phyloP scores from a whole-genome alignment of 2,797 vertebrate genomes.

The Eulemur rubriventer region DNA sequence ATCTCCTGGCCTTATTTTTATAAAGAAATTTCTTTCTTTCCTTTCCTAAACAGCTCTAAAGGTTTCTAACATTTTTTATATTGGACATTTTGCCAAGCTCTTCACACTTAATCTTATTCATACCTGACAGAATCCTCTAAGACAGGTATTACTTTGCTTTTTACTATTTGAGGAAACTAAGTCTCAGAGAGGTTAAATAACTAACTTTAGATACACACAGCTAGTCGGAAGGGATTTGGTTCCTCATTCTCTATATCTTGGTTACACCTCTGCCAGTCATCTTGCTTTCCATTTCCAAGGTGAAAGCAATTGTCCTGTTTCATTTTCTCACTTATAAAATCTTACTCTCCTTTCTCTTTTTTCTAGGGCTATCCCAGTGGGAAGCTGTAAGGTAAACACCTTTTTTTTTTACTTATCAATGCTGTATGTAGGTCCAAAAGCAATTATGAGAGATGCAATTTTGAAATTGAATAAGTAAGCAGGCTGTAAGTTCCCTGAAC shows the following conservation, averaged over 20 bases:
- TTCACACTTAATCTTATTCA: slow-evolving; percentile 30
- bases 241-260: not conserved
- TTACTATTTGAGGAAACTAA: slow-evolving; percentile 28
- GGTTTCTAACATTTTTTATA: not conserved
- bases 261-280: slow-evolving; percentile 37
- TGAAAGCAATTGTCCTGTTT: slow-evolving; percentile 50
- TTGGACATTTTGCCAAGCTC: not conserved
- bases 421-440: slow-evolving; percentile 20
- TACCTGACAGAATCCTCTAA: slow-evolving; percentile 40
- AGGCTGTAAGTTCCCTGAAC: slow-evolving; percentile 42
- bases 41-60: not conserved
- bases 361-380: not conserved
- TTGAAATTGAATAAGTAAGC: slow-evolving; percentile 55
- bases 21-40: not conserved
- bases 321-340: slow-evolving; percentile 45
- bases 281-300: slow-evolving; percentile 47
- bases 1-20: not conserved
- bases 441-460: slow-evolving; percentile 47
- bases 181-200: slow-evolving; percentile 20
- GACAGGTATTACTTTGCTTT: not conserved
- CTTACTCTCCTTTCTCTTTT: not conserved
- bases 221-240: slow-evolving; percentile 47
- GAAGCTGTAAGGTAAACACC: slow-evolving; percentile 31
- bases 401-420: slow-evolving; percentile 17
- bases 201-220: not conserved